A percentile compares a stretch with the other conserved stretches of the same genome.
Conservation (phyloP, 2,888 invertebrate genomes). For the Lissocephala sabroskyi region DNA sequence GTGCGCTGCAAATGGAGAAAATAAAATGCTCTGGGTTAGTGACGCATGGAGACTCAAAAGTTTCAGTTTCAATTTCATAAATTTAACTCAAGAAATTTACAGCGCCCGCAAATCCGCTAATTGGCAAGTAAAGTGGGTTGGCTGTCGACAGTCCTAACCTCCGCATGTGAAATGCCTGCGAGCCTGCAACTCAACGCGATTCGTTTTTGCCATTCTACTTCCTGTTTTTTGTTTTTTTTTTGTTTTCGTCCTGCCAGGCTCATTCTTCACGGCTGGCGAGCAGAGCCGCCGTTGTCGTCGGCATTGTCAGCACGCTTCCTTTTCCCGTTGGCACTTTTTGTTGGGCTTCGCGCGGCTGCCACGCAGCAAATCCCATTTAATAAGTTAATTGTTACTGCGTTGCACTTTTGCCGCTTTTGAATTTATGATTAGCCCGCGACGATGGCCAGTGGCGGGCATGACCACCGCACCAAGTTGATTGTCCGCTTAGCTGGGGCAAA, state of each 20-base stretch:
- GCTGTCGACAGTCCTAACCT: too few relatives aligned
- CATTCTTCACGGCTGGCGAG: slow-evolving; percentile 27
- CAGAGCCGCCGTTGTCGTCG: slow-evolving; percentile 22
- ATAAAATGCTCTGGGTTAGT: neutral
- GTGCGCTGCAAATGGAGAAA: slow-evolving; percentile 7
- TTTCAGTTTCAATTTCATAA: too few relatives aligned
- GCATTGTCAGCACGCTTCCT: slow-evolving; percentile 13
- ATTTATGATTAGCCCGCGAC: slow-evolving; percentile 48
- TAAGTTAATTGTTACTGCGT: slow-evolving; percentile 66
- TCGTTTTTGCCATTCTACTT: neutral
- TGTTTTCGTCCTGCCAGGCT: slow-evolving; percentile 4
- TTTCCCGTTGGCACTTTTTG: slow-evolving; percentile 3
- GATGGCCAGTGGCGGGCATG: slow-evolving; percentile 7
- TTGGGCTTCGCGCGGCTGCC: slow-evolving; percentile 9
- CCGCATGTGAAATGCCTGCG: slow-evolving; percentile 4
- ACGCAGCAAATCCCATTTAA: slow-evolving; percentile 50
- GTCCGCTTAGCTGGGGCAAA: slow-evolving; percentile 7
- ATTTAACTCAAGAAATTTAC: too few relatives aligned
- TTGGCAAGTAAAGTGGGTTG: too few relatives aligned
- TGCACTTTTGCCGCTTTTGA: slow-evolving; percentile 54
- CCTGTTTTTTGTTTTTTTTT: neutral
- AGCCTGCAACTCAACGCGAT: too few relatives aligned
- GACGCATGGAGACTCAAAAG: too few relatives aligned
- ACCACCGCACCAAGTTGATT: slow-evolving; percentile 23
- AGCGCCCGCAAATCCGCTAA: too few relatives aligned